Evolutionary conservation across 2,888 invertebrate species (phyloP), one percentile per base, ranked within the genome.

Genomic region (Tetragonisca angustula): DNA sequence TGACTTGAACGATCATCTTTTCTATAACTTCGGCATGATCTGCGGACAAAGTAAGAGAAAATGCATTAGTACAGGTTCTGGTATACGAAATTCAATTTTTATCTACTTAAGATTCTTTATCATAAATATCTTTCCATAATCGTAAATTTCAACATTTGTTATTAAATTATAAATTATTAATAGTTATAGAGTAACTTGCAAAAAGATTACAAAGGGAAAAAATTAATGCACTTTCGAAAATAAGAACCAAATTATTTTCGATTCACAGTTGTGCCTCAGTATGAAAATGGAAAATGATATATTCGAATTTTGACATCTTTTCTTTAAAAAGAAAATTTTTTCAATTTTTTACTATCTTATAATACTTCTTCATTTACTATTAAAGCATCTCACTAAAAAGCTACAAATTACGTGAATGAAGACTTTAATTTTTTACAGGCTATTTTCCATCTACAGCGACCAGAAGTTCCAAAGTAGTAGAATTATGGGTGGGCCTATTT

Each of bases 11-110:
- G 91, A 90, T 59, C 86, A 88, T 19, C 68, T 91, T 0, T 90
- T 91, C 67, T 87, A 90, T 84, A 88, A 74, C 17, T 89, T 90
- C 32, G 86, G 84, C n/a, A 79, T 79, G 49, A 69, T 91, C 43
- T 90, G 90, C 32, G 81, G 76, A 32, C 91, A 91, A 81, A 82
- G 91, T 88, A 76, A 76, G 54, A 27, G 56, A 27, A 64, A 19
- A 50, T 17, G 19, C 17, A 24, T 50, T 75, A 11, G 13, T 21
- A 1, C 1, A 50, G 4, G 11, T 21, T 62, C 2, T 61, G 24
- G 17, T 9, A 61, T 17, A 27, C 17, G 0, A 27, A 27, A 61
- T 17, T 6, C 6, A 27, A 24, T 24, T 3, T 61, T 61, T 27
- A 61, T 61, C 61, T 27, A 3, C 17, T 61, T 24, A 24, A 61